Percentiles rank a stretch among this genome's conserved stretches.
Conservation (phyloP, 2,888 invertebrate genomes). For the Acronicta aceris region DNA sequence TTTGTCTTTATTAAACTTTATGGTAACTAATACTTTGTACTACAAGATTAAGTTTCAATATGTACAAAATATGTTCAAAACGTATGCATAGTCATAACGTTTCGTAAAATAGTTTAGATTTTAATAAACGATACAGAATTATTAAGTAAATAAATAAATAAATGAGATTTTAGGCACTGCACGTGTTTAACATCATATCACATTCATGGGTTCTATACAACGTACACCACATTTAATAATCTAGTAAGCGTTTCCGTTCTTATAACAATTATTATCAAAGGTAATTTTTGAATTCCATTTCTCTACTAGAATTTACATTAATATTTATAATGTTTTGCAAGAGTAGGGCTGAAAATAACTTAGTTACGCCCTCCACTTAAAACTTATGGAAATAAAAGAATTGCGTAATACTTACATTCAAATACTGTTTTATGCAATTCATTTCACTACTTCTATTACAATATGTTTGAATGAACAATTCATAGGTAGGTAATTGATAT, state of each 20-base stretch:
- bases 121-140: constrained; percentile 70
- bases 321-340: constrained; percentile 32
- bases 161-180: constrained; percentile 88
- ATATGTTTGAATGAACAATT: constrained; percentile 18
- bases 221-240: constrained; percentile 75
- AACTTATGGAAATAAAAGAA: constrained; percentile 19
- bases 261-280: constrained; percentile 83
- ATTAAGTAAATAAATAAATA: constrained; percentile 71
- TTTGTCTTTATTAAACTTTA: constrained; percentile 87
- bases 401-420: constrained; percentile 24
- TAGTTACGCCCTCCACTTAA: constrained; percentile 23
- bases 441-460: constrained; percentile 26
- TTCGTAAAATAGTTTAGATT: constrained; percentile 69
- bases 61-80: constrained; percentile 81
- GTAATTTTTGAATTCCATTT: constrained; percentile 58
- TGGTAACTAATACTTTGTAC: constrained; percentile 85
- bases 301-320: constrained; percentile 48
- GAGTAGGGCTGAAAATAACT: constrained; percentile 24
- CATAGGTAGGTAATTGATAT: constrained; percentile 2
- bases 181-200: constrained; percentile 85
- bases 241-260: constrained; percentile 88
- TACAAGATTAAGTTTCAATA: constrained; percentile 85
- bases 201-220: constrained; percentile 82
- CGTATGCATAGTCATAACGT: constrained; percentile 61
- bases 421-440: constrained; percentile 2